Evolutionary conservation across 2,797 vertebrate species (phyloP).

Genomic region (Eidolon dupreanum): DNA sequence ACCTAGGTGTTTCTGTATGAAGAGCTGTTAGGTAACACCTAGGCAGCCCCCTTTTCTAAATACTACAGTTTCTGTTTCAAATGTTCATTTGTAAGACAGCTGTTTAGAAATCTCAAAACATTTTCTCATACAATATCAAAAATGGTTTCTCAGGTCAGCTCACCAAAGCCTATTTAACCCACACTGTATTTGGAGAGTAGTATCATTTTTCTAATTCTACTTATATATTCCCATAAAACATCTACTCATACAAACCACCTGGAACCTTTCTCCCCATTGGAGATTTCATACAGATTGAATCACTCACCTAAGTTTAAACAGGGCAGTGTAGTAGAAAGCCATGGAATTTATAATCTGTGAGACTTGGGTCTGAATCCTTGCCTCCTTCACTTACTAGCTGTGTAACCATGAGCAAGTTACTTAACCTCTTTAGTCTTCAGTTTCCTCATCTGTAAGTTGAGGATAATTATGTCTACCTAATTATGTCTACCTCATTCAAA

Average conservation of each 20-base stretch:
- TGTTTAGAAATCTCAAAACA: conserved; percentile 49
- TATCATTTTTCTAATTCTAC: conserved; percentile 39
- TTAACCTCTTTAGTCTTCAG: conserved; percentile 49
- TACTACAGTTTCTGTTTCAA: conserved; percentile 50
- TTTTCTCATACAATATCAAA: conserved; percentile 44
- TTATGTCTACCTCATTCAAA: conserved; percentile 32
- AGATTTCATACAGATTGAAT: conserved; percentile 37
- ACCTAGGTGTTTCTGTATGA: background rate
- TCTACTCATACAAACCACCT: conserved; percentile 35
- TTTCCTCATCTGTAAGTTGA: conserved; percentile 53
- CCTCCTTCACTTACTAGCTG: conserved; percentile 26
- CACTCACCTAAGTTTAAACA: conserved; percentile 49
- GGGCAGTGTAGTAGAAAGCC: conserved; percentile 17
- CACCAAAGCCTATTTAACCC: conserved; percentile 34
- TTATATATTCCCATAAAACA: conserved; percentile 36
- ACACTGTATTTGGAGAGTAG: background rate
- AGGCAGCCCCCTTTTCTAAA: background rate
- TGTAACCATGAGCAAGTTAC: conserved; percentile 39
- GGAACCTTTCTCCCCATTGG: background rate
- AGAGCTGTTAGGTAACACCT: conserved; percentile 31
- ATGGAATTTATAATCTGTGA: conserved; percentile 35
- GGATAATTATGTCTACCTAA: conserved; percentile 22
- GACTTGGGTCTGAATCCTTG: conserved; percentile 25
- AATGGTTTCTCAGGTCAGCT: conserved; percentile 41
- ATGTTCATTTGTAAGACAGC: conserved; percentile 55